phyloP scores from a whole-genome alignment of 2,888 invertebrate genomes.

The Troides aeacus region DNA sequence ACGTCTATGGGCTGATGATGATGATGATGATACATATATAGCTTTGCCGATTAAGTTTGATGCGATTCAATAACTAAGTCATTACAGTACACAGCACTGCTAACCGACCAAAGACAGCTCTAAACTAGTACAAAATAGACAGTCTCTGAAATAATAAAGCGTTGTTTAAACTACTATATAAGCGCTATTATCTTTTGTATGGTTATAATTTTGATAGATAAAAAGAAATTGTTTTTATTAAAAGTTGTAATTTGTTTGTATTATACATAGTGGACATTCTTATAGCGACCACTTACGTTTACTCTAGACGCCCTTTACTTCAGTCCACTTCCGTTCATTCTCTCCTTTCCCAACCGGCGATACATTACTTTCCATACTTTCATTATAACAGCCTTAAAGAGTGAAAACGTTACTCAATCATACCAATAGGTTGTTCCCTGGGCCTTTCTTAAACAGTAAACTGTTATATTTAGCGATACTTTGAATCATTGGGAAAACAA shows the following conservation, averaged over 20 bases:
- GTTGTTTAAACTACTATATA: no score
- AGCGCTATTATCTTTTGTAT: no score
- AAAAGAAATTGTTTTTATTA: neutral
- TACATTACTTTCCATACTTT: conserved; percentile 25
- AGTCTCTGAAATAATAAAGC: no score
- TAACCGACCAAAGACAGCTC: no score
- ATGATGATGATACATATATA: no score
- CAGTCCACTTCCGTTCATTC: conserved; percentile 22
- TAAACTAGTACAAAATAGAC: no score
- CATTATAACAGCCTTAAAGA: conserved; percentile 11
- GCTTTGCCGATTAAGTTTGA: no score
- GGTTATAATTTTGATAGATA: no score
- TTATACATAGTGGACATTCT: neutral
- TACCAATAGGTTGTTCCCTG: conserved; percentile 1
- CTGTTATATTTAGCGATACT: neutral
- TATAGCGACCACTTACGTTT: conserved; percentile 3
- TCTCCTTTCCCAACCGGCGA: conserved; percentile 11
- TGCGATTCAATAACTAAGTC: no score
- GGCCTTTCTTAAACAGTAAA: neutral
- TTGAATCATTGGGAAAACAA: no score
- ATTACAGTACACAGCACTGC: no score
- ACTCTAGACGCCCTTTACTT: conserved; percentile 16
- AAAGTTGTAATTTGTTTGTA: neutral
- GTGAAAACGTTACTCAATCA: conserved; percentile 12
- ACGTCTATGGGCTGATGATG: no score